A percentile compares a stretch with the other conserved stretches of the same genome.
These are phyloP conservation scores for Danio choprae DNA, from an alignment of 2,797 vertebrate genomes.

Conservation along the genomic window DNA sequence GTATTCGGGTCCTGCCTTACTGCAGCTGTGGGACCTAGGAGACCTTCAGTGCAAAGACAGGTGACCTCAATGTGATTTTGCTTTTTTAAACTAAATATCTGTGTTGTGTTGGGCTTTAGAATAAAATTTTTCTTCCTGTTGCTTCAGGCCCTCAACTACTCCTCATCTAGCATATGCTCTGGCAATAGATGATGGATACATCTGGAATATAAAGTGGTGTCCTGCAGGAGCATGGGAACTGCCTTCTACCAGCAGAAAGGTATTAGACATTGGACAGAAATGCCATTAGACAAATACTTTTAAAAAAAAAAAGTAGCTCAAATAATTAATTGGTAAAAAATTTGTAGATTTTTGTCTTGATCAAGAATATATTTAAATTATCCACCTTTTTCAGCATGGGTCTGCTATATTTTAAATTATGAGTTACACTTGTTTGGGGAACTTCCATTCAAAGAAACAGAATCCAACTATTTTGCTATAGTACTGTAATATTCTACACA, in stretches of 20 bases:
- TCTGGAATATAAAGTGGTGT: conserved; percentile 95
- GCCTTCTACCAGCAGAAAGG: conserved; percentile 80
- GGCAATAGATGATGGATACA: conserved; percentile 87
- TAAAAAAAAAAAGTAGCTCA: too few species aligned
- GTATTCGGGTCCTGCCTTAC: conserved; percentile 76
- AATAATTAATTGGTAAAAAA: too few species aligned
- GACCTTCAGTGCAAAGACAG: conserved; percentile 78
- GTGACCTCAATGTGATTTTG: conserved; percentile 68
- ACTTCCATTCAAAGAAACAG: too few species aligned
- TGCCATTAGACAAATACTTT: background rate
- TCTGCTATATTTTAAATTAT: too few species aligned
- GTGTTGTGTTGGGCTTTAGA: background rate
- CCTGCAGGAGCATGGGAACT: conserved; percentile 93
- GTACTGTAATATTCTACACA: too few species aligned
- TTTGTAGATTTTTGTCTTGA: too few species aligned
- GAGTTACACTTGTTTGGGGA: too few species aligned
- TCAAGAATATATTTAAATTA: too few species aligned
- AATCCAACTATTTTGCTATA: too few species aligned
- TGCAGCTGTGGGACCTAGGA: conserved; percentile 93
- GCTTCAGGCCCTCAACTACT: conserved; percentile 75
- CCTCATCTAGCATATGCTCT: conserved; percentile 85
- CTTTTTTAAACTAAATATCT: background rate
- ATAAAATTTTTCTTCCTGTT: background rate
- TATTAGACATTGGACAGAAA: conserved; percentile 58
- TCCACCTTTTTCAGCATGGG: too few species aligned